A percentile compares a stretch with the other conserved stretches of the same genome.
These are phyloP conservation scores for Drosophila miranda DNA, from an alignment of 1,140 invertebrate genomes.

Conservation along the genomic window DNA sequence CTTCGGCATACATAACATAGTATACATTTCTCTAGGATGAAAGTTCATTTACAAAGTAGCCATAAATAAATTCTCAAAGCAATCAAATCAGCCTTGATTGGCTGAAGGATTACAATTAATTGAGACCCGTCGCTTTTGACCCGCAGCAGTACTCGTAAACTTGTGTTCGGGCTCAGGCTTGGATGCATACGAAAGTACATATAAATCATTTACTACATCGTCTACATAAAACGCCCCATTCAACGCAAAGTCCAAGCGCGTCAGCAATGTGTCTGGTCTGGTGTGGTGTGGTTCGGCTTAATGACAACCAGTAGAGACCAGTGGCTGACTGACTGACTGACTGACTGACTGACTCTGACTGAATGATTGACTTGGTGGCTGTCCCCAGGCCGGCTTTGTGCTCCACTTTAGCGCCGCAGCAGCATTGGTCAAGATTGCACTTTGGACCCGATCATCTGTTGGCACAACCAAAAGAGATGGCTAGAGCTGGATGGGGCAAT, in stretches of 20 bases:
- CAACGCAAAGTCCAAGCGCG: constrained; percentile 9
- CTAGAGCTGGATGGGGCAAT: constrained; percentile 15
- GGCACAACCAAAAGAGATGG: constrained; percentile 15
- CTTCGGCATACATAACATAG: no score
- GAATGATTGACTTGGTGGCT: constrained; percentile 1
- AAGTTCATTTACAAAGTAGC: no score
- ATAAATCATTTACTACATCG: constrained; percentile 30
- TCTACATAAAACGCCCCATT: constrained; percentile 23
- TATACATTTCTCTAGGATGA: no score
- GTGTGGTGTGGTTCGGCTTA: constrained; percentile 1
- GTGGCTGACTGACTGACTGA: constrained; percentile 2
- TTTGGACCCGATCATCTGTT: constrained; percentile 71
- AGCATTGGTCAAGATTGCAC: constrained; percentile 42
- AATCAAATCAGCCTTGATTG: no score
- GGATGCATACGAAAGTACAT: no score
- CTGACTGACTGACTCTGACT: background rate
- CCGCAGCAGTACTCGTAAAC: no score
- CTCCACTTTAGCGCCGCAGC: constrained; percentile 57
- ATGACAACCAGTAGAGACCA: constrained; percentile 17
- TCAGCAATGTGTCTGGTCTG: background rate
- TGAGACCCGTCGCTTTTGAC: no score
- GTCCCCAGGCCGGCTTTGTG: constrained; percentile 19
- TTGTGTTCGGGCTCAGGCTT: no score
- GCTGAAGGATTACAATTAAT: no score
- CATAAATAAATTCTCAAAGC: no score